Percentiles rank a stretch among this genome's conserved stretches.
Conservation (phyloP, 2,113 vertebrate species). For the Zootoca vivipara region DNA sequence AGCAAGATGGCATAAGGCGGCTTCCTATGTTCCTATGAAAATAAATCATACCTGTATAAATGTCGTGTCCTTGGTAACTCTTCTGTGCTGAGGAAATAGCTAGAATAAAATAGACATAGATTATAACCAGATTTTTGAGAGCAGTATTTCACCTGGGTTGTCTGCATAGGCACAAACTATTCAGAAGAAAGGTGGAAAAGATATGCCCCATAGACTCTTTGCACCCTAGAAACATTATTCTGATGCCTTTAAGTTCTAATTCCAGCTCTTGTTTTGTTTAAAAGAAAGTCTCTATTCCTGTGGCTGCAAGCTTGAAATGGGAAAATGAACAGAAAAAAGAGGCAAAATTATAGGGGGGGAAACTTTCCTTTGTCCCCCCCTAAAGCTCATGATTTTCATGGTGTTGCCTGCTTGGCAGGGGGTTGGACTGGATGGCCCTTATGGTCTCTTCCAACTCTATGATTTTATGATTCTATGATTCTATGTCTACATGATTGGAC, state of each 20-base stretch:
- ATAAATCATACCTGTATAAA: slow-evolving; percentile 86
- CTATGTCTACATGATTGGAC: not conserved
- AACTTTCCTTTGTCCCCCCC: too few relatives aligned
- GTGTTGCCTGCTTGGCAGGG: too few relatives aligned
- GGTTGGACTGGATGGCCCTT: too few relatives aligned
- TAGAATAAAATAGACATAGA: slow-evolving; percentile 56
- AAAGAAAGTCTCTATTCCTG: not conserved
- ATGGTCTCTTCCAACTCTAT: too few relatives aligned
- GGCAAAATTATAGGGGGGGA: not conserved
- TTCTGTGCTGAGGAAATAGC: slow-evolving; percentile 96
- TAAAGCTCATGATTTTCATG: not conserved
- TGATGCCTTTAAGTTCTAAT: not conserved
- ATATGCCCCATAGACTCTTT: not conserved
- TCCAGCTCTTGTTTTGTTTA: not conserved
- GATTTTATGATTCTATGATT: too few relatives aligned
- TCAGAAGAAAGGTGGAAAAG: not conserved
- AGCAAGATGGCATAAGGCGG: too few relatives aligned
- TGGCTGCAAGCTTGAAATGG: not conserved
- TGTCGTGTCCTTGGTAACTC: slow-evolving; percentile 89
- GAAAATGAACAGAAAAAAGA: not conserved
- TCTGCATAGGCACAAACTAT: not conserved
- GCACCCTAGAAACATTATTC: not conserved
- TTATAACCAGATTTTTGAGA: slow-evolving; percentile 1
- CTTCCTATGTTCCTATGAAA: not conserved
- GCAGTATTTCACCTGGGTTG: not conserved